Evolutionary conservation across 2,113 vertebrate species (phyloP).

Genomic region (Alligator sinensis): DNA sequence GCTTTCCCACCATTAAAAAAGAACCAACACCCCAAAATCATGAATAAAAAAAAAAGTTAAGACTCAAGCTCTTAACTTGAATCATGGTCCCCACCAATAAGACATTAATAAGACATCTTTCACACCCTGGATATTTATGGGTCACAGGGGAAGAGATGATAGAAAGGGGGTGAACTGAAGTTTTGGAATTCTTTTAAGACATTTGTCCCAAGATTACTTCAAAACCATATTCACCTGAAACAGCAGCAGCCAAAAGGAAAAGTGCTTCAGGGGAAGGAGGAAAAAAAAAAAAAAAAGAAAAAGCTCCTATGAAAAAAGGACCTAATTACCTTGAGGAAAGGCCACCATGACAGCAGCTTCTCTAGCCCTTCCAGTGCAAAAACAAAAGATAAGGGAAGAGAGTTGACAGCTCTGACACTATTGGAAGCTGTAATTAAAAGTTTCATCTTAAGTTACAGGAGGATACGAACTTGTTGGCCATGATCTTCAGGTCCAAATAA

Average conservation of each 20-base stretch:
- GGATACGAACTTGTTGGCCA: conserved; percentile 27
- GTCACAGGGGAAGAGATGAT: background rate
- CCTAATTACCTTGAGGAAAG: background rate
- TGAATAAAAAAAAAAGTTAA: too few relatives aligned
- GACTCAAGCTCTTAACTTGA: too few relatives aligned
- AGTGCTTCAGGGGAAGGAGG: background rate
- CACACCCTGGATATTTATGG: too few relatives aligned
- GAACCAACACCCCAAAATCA: too few relatives aligned
- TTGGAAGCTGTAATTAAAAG: conserved; percentile 39
- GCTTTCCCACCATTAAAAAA: too few relatives aligned
- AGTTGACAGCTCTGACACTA: conserved; percentile 24
- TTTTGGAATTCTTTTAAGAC: background rate
- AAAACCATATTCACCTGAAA: background rate
- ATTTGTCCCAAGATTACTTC: background rate
- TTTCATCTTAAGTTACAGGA: conserved; percentile 23
- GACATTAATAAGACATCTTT: too few relatives aligned
- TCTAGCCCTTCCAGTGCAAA: background rate
- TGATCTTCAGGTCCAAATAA: conserved; percentile 50
- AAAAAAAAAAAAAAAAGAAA: background rate
- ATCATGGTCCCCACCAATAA: too few relatives aligned
- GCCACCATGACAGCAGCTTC: background rate
- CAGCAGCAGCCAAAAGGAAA: background rate
- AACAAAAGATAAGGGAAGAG: background rate
- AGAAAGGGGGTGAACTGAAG: background rate
- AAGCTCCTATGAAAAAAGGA: background rate